Conservation (phyloP, 2,888 invertebrate species). For the Petrolisthes manimaculis region DNA sequence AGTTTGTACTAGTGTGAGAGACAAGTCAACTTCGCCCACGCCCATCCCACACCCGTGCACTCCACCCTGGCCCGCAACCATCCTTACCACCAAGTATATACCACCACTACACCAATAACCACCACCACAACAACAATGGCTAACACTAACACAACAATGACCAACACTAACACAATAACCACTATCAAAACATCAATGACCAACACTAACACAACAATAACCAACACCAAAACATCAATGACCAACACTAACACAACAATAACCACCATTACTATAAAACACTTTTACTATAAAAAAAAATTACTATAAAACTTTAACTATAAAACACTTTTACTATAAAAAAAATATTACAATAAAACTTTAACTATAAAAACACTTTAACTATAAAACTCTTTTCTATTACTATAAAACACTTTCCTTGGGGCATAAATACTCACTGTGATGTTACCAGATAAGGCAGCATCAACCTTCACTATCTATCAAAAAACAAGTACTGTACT, state of each 20-base stretch:
- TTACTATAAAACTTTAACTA: too few relatives aligned
- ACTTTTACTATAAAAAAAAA: too few relatives aligned
- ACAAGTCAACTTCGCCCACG: slow-evolving; percentile 29
- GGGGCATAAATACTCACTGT: too few relatives aligned
- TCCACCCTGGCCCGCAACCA: slow-evolving; percentile 38
- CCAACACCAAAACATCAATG: not conserved
- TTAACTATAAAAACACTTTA: too few relatives aligned
- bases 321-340: too few relatives aligned
- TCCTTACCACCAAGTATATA: not conserved
- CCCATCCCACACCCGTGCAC: slow-evolving; percentile 32
- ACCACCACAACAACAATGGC: not conserved
- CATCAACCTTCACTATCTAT: too few relatives aligned
- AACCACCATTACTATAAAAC: not conserved
- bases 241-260: not conserved
- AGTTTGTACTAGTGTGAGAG: slow-evolving; percentile 10
- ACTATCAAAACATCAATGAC: not conserved
- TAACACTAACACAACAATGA: not conserved
- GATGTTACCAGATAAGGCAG: too few relatives aligned
- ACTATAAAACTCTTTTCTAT: too few relatives aligned
- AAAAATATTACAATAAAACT: too few relatives aligned
- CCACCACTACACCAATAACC: slow-evolving; percentile 2
- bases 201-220: not conserved
- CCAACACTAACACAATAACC: not conserved
- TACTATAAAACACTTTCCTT: too few relatives aligned
- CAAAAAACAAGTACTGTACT: too few relatives aligned